Conservation (phyloP, 2,888 invertebrate species). For the Drosophila vallismaia region DNA sequence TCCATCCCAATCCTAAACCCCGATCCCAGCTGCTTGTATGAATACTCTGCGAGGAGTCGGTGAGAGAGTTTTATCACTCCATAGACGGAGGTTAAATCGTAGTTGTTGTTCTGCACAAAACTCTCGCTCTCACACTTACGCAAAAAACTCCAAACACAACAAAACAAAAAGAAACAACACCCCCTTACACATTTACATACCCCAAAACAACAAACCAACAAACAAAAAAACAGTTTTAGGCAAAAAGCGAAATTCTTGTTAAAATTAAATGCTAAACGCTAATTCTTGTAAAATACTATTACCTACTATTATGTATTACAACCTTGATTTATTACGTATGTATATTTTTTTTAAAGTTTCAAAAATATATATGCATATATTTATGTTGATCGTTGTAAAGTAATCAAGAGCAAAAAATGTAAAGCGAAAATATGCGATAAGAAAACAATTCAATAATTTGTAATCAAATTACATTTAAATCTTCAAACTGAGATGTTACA, state of each 20-base stretch:
- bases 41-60: constrained; percentile 78
- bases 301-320: constrained; percentile 72
- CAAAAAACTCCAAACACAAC: constrained; percentile 37
- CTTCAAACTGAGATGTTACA: constrained; percentile 47
- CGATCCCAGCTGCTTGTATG: constrained; percentile 56
- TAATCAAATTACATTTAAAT: constrained; percentile 75
- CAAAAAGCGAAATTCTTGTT: constrained; percentile 74
- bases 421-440: constrained; percentile 44
- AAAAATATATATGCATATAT: constrained; percentile 67
- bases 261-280: constrained; percentile 67
- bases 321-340: constrained; percentile 62
- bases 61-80: constrained; percentile 79
- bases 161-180: constrained; percentile 29
- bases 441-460: constrained; percentile 57
- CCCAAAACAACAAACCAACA: constrained; percentile 26
- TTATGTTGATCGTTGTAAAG: constrained; percentile 79
- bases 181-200: constrained; percentile 24
- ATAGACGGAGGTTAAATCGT: constrained; percentile 76
- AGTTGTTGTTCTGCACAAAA: constrained; percentile 80
- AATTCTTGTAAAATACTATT: constrained; percentile 73
- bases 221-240: constrained; percentile 48
- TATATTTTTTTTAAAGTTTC: constrained; percentile 56
- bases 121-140: constrained; percentile 68
- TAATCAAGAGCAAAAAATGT: constrained; percentile 54
- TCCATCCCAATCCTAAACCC: constrained; percentile 17